phyloP scores from a whole-genome alignment of 2,113 vertebrate species.

The Alaudala cheleensis region DNA sequence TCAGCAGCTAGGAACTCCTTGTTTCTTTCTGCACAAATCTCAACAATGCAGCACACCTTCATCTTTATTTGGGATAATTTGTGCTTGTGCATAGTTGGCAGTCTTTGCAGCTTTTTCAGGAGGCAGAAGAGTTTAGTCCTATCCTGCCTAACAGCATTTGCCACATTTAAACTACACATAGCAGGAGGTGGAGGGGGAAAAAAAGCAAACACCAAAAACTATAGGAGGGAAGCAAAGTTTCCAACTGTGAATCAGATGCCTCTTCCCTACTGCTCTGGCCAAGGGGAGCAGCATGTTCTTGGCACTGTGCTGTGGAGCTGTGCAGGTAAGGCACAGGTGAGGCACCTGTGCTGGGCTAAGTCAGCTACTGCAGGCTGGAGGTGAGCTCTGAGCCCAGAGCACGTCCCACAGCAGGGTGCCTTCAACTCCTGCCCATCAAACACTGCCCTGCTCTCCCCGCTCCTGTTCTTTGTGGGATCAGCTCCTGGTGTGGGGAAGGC shows the following conservation, averaged over 20 bases:
- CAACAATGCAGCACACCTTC: background rate
- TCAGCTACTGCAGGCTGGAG: background rate
- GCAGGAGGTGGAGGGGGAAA: background rate
- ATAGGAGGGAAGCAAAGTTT: background rate
- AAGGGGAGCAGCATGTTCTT: fast-evolving
- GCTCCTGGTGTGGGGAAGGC: background rate
- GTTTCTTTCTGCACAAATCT: background rate
- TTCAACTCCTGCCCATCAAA: background rate
- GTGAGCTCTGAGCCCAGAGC: background rate
- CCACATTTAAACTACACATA: background rate
- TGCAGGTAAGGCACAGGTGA: background rate
- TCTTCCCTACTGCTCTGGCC: background rate
- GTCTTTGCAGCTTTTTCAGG: background rate
- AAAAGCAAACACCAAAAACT: background rate
- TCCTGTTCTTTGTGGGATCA: background rate
- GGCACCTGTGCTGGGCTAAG: background rate
- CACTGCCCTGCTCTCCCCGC: too few species aligned
- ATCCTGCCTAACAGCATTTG: background rate
- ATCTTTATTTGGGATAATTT: fast-evolving
- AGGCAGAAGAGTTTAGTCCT: background rate
- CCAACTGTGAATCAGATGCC: background rate
- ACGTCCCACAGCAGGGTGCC: fast-evolving
- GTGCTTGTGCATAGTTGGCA: background rate
- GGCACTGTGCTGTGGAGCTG: background rate
- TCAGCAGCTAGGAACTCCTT: background rate